Evolutionary conservation across 1,140 invertebrate species (phyloP), one percentile per base, ranked within the genome.

Genomic region (Zaprionus vittiger): DNA sequence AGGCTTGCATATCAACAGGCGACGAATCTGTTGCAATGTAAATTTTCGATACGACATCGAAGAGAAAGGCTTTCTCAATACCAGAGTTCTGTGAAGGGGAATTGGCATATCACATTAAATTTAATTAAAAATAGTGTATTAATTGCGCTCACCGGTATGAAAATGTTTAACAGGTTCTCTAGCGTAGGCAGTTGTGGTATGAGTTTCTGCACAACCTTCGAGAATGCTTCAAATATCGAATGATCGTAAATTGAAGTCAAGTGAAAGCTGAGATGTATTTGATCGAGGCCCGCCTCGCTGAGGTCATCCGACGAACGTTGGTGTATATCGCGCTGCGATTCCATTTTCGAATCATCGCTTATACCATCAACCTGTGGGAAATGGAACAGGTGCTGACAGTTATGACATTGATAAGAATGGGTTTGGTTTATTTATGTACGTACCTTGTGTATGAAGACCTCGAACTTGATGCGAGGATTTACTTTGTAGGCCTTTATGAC

Each of bases 141-240:
- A 37, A 5, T 3, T 37, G 60, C 86, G 95, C 95, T 96, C 95
- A 99, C 98, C 63, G 98, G 98, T 94, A 99, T 99, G 79, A 99
- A 96, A 93, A 99, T 99, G 93, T 99, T 99, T n/a, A 99, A 94
- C 67, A 99, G 95, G 94, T 99, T 99, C 94, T 99, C 99, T 86
- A 99, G 94, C 14, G 98, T 98, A 59, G 98, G 97, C 77, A 99
- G 94, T 93, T 99, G 98, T 56, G 98, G 98, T 91, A 99, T 99
- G 69, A 99, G 94, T 93, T 99, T 99, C 93, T 99, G 99, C 57
- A 99, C 98, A 80, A 99, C 99, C 96, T 99, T 99, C 83, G 98
- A 99, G 93, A 99, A 99, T 15, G 99, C 99, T 95, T 99, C 99
- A 94, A 99, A 99, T 93, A 99, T 99, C 69, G 99, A 99, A 93